Conservation (phyloP, 2,888 invertebrate genomes). For the Hymenopus coronatus region DNA sequence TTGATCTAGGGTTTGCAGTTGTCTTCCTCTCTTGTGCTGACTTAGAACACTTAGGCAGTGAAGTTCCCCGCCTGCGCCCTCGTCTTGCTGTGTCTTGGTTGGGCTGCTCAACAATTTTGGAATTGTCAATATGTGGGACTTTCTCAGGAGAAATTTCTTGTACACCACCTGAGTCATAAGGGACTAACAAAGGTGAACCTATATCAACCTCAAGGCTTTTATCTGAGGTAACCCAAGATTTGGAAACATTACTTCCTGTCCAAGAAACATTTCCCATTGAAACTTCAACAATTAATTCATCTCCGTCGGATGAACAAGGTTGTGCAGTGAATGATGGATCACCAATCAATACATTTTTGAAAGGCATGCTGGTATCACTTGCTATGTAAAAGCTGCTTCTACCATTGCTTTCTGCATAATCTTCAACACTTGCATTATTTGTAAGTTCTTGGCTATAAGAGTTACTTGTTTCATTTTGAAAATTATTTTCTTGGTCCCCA, state of each 20-base stretch:
- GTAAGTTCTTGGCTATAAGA: neutral
- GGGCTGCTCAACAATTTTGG: neutral
- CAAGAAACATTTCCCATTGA: neutral
- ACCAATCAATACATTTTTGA: constrained; percentile 9
- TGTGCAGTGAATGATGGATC: constrained; percentile 20
- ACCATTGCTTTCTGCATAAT: neutral
- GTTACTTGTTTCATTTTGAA: neutral
- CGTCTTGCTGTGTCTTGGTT: neutral
- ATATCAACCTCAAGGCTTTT: neutral
- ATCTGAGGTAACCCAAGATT: neutral
- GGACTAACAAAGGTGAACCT: neutral
- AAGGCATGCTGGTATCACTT: neutral
- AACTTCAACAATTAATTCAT: neutral
- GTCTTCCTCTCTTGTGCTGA: neutral
- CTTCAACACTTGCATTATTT: neutral
- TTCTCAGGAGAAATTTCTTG: neutral
- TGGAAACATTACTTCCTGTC: neutral
- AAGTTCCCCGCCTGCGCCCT: neutral
- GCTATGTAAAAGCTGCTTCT: neutral
- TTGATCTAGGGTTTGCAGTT: neutral
- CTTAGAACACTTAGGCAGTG: neutral
- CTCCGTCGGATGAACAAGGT: neutral
- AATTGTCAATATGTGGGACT: neutral
- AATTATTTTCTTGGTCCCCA: neutral
- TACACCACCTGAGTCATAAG: neutral